Evolutionary conservation across 2,888 invertebrate species (phyloP).

Genomic region (Pandemis cinnamomeana): DNA sequence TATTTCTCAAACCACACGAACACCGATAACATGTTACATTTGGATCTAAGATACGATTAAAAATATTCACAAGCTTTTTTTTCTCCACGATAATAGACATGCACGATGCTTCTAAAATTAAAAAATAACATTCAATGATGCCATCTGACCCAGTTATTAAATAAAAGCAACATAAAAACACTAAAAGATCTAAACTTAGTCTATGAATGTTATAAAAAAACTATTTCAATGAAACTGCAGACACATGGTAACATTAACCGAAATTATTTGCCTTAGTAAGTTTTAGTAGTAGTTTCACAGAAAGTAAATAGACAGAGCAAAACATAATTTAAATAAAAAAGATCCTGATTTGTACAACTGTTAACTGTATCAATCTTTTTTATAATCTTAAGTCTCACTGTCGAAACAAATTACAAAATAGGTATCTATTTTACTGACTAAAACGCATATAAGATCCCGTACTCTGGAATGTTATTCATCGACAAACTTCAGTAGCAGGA

Average conservation of each 20-base stretch:
- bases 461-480: constrained; percentile 18
- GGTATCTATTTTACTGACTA: background rate
- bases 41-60: constrained; percentile 24
- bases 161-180: constrained; percentile 5
- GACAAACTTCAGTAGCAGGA: background rate
- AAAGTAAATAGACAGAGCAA: background rate
- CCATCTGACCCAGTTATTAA: background rate
- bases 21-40: constrained; percentile 35
- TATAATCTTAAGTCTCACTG: background rate
- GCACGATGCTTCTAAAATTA: background rate
- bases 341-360: background rate
- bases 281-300: background rate
- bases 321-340: background rate
- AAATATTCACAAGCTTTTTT: constrained; percentile 22
- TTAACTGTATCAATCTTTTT: background rate
- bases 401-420: background rate
- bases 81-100: constrained; percentile 7
- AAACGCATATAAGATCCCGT: constrained; percentile 8
- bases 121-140: constrained; percentile 4
- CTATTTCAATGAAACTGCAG: constrained; percentile 2
- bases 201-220: constrained; percentile 5
- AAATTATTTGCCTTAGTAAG: constrained; percentile 5
- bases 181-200: constrained; percentile 6
- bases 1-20: constrained; percentile 57
- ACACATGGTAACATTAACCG: constrained; percentile 11